Percentiles rank a stretch among this genome's conserved stretches.
phyloP scores from a whole-genome alignment of 1,140 invertebrate species.

The Drosophila elegans region DNA sequence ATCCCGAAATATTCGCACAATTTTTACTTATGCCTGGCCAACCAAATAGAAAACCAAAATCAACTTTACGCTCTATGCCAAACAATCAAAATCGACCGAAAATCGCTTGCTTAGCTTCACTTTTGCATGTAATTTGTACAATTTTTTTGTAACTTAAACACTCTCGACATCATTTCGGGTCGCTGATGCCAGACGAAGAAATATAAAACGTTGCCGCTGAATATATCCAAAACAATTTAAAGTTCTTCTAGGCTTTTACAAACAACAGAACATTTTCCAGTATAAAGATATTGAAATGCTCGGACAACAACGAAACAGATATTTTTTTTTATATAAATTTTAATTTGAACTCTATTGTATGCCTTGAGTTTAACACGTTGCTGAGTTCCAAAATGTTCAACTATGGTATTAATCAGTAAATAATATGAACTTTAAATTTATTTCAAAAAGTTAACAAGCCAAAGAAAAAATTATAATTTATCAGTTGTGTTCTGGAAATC shows the following conservation, averaged over 20 bases:
- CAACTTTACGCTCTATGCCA: slow-evolving; percentile 25
- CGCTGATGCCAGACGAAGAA: slow-evolving; percentile 22
- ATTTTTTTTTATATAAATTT: slow-evolving; percentile 40
- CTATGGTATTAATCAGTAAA: slow-evolving; percentile 39
- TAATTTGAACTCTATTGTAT: slow-evolving; percentile 55
- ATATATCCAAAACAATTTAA: slow-evolving; percentile 76
- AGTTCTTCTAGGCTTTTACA: slow-evolving; percentile 85
- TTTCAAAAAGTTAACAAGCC: slow-evolving; percentile 28
- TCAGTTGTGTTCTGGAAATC: background rate
- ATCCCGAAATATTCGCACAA: slow-evolving; percentile 69
- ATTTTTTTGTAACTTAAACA: slow-evolving; percentile 56
- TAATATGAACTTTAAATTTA: slow-evolving; percentile 51
- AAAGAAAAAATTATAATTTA: slow-evolving; percentile 4
- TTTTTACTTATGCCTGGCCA: slow-evolving; percentile 65
- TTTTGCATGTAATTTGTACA: slow-evolving; percentile 74
- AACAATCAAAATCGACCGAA: slow-evolving; percentile 17
- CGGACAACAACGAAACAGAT: slow-evolving; percentile 37
- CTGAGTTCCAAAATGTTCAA: slow-evolving; percentile 58
- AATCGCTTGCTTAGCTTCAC: slow-evolving; percentile 80
- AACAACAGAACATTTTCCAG: slow-evolving; percentile 83
- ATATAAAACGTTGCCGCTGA: slow-evolving; percentile 68
- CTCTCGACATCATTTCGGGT: slow-evolving; percentile 61
- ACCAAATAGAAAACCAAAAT: slow-evolving; percentile 34
- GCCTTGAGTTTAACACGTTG: slow-evolving; percentile 69
- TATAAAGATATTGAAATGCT: slow-evolving; percentile 61